These are phyloP conservation scores for Tricholaema leucomelas DNA, from an alignment of 2,113 vertebrate genomes.

Conservation along the genomic window DNA sequence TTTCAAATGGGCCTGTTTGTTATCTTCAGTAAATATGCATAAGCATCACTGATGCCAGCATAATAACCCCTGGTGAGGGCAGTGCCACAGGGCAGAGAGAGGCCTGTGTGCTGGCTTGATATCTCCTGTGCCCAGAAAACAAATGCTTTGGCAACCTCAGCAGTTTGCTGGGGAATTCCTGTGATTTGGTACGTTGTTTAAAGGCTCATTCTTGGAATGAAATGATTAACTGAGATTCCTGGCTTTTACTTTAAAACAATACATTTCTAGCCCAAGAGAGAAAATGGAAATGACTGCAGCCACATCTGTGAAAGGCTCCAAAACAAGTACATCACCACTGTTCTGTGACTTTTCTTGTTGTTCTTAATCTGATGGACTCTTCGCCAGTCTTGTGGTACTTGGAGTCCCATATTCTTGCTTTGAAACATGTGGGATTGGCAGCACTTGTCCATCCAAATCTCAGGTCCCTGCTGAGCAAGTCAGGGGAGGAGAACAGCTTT, in stretches of 20 bases:
- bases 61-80: neutral
- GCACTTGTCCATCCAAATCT: constrained; percentile 15
- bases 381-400: constrained; percentile 10
- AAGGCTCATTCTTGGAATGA: constrained; percentile 14
- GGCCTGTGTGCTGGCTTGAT: neutral
- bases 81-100: neutral
- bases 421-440: constrained; percentile 20
- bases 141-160: neutral
- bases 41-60: neutral
- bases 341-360: neutral
- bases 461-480: neutral
- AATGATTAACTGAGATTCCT: constrained; percentile 36
- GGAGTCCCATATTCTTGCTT: neutral
- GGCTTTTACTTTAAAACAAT: constrained; percentile 25
- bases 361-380: constrained; percentile 27
- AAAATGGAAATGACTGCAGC: constrained; percentile 21
- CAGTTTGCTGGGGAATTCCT: neutral
- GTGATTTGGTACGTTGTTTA: constrained; percentile 2
- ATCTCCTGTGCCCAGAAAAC: neutral
- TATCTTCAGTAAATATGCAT: neutral
- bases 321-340: neutral
- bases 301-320: neutral
- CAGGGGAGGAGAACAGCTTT: neutral
- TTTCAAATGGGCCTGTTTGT: neutral
- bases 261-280: neutral